These are phyloP conservation scores for Campopleginae sp. DNA, from an alignment of 2,888 invertebrate genomes.

Conservation along the genomic window DNA sequence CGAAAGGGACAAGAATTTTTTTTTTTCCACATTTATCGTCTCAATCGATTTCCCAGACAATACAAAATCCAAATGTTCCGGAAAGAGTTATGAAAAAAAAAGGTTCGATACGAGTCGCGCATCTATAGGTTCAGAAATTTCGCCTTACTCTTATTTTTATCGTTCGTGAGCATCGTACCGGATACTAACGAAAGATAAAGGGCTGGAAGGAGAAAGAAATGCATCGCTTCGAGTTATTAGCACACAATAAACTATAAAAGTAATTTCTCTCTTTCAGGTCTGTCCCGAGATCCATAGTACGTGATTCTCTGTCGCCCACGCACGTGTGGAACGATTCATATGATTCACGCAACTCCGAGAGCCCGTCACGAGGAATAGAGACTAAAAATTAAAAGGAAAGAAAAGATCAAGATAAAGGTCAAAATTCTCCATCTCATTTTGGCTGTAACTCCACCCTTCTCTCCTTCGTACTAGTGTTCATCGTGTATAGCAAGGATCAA, in stretches of 20 bases:
- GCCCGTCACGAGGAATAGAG: slow-evolving; percentile 18
- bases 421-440: slow-evolving; percentile 30
- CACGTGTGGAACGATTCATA: slow-evolving; percentile 55
- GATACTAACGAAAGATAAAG: neutral
- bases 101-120: neutral
- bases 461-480: slow-evolving; percentile 31
- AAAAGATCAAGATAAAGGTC: slow-evolving; percentile 17
- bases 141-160: neutral
- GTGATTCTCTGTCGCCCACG: slow-evolving; percentile 59
- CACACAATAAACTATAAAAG: slow-evolving; percentile 66
- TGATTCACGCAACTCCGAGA: slow-evolving; percentile 53
- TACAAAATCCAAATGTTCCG: neutral
- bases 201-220: neutral
- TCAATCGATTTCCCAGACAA: neutral
- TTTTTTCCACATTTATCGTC: neutral
- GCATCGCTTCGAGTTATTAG: slow-evolving; percentile 47
- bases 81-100: neutral
- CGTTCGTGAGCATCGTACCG: neutral
- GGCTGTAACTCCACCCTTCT: slow-evolving; percentile 14
- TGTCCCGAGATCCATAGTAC: slow-evolving; percentile 23
- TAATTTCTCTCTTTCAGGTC: slow-evolving; percentile 37
- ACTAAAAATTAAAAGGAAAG: neutral
- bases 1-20: neutral
- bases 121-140: neutral
- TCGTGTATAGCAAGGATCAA: slow-evolving; percentile 41